Evolutionary conservation across 2,113 vertebrate genomes (phyloP), one percentile per base, ranked within the genome.

Genomic region (Todiramphus saurophagus): DNA sequence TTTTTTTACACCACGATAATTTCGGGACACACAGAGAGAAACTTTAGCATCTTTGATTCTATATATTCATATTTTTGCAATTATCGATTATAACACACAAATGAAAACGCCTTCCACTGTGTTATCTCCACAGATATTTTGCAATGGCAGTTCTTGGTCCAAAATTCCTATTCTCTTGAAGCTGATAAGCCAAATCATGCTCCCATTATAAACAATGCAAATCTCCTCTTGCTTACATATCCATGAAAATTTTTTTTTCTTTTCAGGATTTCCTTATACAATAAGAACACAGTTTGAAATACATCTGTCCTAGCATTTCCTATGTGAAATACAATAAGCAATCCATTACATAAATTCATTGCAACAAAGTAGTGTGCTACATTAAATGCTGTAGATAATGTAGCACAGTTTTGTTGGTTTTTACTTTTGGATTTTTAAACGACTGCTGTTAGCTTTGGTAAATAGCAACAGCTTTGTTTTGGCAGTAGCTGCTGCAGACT

Each of bases 401-500:
- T 20, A 73, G 68, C 72, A 82, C 75, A 74, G n/a, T 72, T 94
- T 70, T 78, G 35, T 77, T 70, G 25, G 2, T 46, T 89, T 89
- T 74, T 73, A n/a, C 39, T 64, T 86, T 60, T 76, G 62, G 77
- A 86, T 93, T 96, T 96, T 95, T 94, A 81, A 95, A 63, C 66
- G 51, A 90, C 82, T 93, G 39, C 44, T 91, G 37, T 87, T 92
- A 74, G 41, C 79, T 90, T 87, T 89, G 85, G 81, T 81, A 97
- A 88, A 90, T 91, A 88, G 96, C 83, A 96, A 89, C 94, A 90
- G 86, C 91, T 97, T 96, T 93, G 60, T 95, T 96, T 94, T 97
- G 94, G 94, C 82, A 94, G 96, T 97, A 97, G 96, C 93, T 96
- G 89, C 96, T 98, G 81, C 96, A 94, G 95, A 95, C 94, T 97